Percentiles rank a stretch among this genome's conserved stretches.
These are phyloP conservation scores for Meiosimyza decipiens DNA, from an alignment of 2,888 invertebrate species.

Conservation along the genomic window DNA sequence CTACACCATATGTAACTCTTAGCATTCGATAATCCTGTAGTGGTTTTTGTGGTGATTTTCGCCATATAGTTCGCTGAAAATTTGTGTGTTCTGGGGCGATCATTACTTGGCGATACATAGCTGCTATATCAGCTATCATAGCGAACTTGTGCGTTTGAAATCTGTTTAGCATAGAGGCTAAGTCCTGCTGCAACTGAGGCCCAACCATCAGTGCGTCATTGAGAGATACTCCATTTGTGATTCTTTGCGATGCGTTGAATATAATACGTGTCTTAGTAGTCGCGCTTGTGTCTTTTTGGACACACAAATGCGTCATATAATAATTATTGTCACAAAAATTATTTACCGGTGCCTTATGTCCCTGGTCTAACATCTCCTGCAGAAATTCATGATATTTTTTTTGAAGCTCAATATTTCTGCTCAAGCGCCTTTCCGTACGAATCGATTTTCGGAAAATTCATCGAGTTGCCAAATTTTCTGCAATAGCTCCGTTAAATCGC, in stretches of 20 bases:
- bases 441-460: slow-evolving; percentile 29
- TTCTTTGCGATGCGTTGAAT: neutral
- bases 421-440: slow-evolving; percentile 35
- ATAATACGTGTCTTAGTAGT: neutral
- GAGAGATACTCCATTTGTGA: neutral
- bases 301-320: slow-evolving; percentile 17
- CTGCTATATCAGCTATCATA: slow-evolving; percentile 25
- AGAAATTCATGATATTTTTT: slow-evolving; percentile 33
- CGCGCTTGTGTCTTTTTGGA: slow-evolving; percentile 10
- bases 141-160: slow-evolving; percentile 1
- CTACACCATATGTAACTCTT: neutral
- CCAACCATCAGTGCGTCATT: slow-evolving; percentile 16
- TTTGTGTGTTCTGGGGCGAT: neutral
- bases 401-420: slow-evolving; percentile 24
- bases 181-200: slow-evolving; percentile 1
- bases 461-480: slow-evolving; percentile 40
- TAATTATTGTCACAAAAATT: neutral
- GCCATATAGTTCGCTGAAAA: neutral
- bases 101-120: slow-evolving; percentile 21
- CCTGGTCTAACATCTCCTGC: slow-evolving; percentile 10
- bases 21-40: neutral
- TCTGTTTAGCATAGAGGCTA: no score
- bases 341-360: slow-evolving; percentile 20
- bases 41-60: neutral
- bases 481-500: slow-evolving; percentile 5